phyloP scores from a whole-genome alignment of 2,888 invertebrate species.

The Tetragonisca angustula region DNA sequence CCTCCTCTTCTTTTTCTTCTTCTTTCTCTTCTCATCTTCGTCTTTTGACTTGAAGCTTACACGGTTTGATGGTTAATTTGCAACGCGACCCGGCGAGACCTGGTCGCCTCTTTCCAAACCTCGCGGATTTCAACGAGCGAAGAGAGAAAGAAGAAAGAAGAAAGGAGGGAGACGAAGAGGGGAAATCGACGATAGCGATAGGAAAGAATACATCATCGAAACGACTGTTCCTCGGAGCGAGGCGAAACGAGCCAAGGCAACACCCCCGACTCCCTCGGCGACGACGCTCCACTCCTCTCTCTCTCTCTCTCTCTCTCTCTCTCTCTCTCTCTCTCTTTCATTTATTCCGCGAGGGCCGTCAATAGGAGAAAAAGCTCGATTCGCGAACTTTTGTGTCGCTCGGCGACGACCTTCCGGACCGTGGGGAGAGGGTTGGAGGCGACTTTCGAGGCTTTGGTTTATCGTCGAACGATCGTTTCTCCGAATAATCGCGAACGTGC shows the following conservation, averaged over 20 bases:
- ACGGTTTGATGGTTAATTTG: slow-evolving; percentile 9
- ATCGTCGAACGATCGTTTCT: slow-evolving; percentile 72
- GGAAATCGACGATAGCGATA: slow-evolving; percentile 1
- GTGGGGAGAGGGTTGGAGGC: slow-evolving; percentile 20
- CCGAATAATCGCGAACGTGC: slow-evolving; percentile 77
- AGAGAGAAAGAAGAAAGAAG: not conserved
- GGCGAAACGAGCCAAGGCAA: slow-evolving; percentile 18
- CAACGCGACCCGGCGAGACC: not conserved
- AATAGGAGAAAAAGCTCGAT: slow-evolving; percentile 57
- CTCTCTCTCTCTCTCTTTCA: slow-evolving; percentile 6
- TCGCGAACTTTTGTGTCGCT: slow-evolving; percentile 50
- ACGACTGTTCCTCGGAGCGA: slow-evolving; percentile 21
- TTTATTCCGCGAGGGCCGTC: slow-evolving; percentile 48
- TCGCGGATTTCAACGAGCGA: not conserved
- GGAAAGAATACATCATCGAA: slow-evolving; percentile 5
- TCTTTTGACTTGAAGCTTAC: not conserved
- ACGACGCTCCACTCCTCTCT: not conserved
- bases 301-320: no score
- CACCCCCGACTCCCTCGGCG: not conserved
- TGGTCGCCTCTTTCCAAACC: no score
- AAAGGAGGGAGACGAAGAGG: not conserved
- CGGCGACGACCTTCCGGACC: slow-evolving; percentile 51
- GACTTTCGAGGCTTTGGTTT: slow-evolving; percentile 67
- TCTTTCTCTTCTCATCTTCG: not conserved
- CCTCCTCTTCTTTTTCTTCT: not conserved